Evolutionary conservation across 2,888 invertebrate species (phyloP), one percentile per base, ranked within the genome.

Genomic region (Pheosia tremula): DNA sequence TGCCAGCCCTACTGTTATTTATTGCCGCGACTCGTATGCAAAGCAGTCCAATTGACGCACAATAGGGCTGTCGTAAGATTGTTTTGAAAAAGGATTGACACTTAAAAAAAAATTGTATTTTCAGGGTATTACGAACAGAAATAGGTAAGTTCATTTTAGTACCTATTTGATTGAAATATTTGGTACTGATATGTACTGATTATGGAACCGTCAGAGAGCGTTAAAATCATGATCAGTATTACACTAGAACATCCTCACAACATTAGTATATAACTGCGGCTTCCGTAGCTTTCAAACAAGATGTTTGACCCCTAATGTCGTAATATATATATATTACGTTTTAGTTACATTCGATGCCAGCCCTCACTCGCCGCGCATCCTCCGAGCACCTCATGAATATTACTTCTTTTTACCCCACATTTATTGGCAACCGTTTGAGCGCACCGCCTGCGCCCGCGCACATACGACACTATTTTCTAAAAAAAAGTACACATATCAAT

Each of bases 351-450:
- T 54, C 13, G n/a, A 47, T 58, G 43, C 37, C 77, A 79, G 41
- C 79, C 79, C 77, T 79, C 58, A 60, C 49, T n/a, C 49, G 24
- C 54, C 58, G 67, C 84, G 83, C 78, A 78, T 83, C 84, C 72
- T 75, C 68, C 62, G 68, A 66, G 73, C 79, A 77, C 78, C 85
- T 89, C 90, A 88, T 89, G 89, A 89, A 90, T 90, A 88, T 87
- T 83, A 81, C 80, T 79, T 83, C 79, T 84, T 87, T 87, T 88
- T 84, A 84, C 86, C 83, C 86, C 79, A 81, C 83, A 80, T 86
- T 81, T 84, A 86, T 87, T 84, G 81, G 83, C 84, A 83, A 81
- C 82, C 83, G 87, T 89, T 86, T 87, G 87, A 82, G 76, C 80
- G 74, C 69, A 79, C 85, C 86, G 85, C 83, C 75, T 80, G 85